phyloP scores from a whole-genome alignment of 30 jellyfish, hydroid and myxozoan species.

The Cassiopea andromeda region DNA sequence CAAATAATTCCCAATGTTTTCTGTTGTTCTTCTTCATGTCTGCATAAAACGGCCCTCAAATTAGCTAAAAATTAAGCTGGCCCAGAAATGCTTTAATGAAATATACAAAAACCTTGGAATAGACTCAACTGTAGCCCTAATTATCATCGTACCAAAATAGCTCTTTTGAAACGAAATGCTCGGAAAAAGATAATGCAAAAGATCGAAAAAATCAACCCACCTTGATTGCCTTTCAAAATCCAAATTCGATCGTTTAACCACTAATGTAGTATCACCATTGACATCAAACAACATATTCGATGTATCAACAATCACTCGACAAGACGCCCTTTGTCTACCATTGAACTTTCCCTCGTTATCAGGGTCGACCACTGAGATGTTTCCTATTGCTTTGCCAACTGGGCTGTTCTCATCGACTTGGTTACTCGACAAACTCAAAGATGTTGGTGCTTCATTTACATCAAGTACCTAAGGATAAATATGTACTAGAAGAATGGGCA shows the following conservation, averaged over 20 bases:
- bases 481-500: background rate
- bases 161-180: background rate
- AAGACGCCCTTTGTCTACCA: conserved; percentile 47
- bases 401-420: conserved; percentile 69
- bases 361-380: conserved; percentile 79
- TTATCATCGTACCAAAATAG: background rate
- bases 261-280: conserved; percentile 37
- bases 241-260: conserved; percentile 31
- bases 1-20: too few species aligned
- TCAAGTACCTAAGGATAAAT: conserved; percentile 55
- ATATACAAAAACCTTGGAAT: too few species aligned
- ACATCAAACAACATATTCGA: conserved; percentile 41
- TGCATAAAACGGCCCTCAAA: too few species aligned
- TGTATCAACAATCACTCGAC: conserved; percentile 32
- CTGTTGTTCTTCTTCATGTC: too few species aligned
- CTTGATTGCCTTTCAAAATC: conserved; percentile 75
- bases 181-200: background rate
- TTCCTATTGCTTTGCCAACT: conserved; percentile 42
- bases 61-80: too few species aligned
- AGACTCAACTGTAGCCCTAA: too few species aligned
- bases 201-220: background rate
- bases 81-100: too few species aligned
- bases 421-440: conserved; percentile 33
- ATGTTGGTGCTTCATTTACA: conserved; percentile 89
- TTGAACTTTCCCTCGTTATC: conserved; percentile 54